Evolutionary conservation across 2,888 invertebrate genomes (phyloP), one percentile per base, ranked within the genome.

Genomic region (Thecophora atra): DNA sequence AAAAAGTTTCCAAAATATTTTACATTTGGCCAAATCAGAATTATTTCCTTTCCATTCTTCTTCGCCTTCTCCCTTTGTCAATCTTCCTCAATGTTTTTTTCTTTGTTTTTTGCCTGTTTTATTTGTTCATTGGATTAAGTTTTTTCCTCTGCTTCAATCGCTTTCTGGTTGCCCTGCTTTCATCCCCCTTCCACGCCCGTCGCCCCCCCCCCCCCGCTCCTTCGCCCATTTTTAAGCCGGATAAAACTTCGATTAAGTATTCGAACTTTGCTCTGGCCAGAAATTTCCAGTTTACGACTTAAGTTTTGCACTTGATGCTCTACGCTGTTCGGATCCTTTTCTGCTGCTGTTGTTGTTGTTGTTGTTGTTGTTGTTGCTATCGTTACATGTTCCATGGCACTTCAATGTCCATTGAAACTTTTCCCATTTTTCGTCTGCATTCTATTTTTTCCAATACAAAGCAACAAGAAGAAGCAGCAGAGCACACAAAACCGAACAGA

Each of bases 291-390:
- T 70, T 70, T 70, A 37, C 21, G 47, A 21, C 51, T 63, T 37
- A 54, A 63, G 37, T 70, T 70, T 63, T 70, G 28, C 60, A 47
- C 37, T 52, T 63, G 30, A 52, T 63, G 52, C 37, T 30, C 26
- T 17, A 58, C 44, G 17, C 21, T 37, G n/a, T 58, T 58, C 19
- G 19, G 19, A n/a, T 70, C 56, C 42, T 68, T 24, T 54, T 56
- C 2, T 13, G 28, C 0, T 64, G 19, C 21, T 17, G 21, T 44
- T 24, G 24, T 26, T 47, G 8, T 64, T 26, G 30, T 13, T 21
- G 3, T 37, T 65, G 19, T 4, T 17, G 21, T 44, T 24, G 24
- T 26, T 47, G 8, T 64, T 26, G 30, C n/a, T 21, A 4, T 37
- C 52, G 19, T n/a, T 54, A n/a, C 54, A 11, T 54, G 19, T n/a